phyloP scores from a whole-genome alignment of 2,797 vertebrate species.

The Pseudochromis fuscus region DNA sequence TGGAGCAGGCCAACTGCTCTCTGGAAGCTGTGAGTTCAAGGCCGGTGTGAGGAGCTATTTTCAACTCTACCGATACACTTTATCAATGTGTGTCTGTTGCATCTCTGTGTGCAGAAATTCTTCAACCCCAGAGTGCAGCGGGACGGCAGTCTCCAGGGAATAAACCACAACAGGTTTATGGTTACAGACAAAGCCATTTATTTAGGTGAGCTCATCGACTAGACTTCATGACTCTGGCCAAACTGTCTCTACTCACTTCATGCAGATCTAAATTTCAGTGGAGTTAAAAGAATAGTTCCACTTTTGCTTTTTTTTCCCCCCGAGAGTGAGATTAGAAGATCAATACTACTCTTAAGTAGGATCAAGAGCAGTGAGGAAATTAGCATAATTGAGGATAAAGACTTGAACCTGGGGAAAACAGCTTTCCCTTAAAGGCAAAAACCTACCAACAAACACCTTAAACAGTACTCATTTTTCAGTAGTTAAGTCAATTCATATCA shows the following conservation, averaged over 20 bases:
- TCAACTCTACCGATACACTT: slow-evolving; percentile 13
- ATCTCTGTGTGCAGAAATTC: slow-evolving; percentile 87
- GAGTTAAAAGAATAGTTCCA: not conserved
- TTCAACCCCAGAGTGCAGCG: slow-evolving; percentile 89
- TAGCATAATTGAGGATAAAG: not conserved
- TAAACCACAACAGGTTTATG: slow-evolving; percentile 96
- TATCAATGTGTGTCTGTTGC: slow-evolving; percentile 39
- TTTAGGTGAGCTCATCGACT: slow-evolving; percentile 87
- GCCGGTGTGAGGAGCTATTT: slow-evolving; percentile 17
- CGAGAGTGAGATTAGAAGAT: not conserved
- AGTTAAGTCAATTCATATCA: not conserved
- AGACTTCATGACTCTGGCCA: slow-evolving; percentile 9
- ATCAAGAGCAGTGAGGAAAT: not conserved
- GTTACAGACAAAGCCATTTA: slow-evolving; percentile 94
- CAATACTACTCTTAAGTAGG: not conserved
- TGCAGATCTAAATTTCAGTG: slow-evolving; percentile 18
- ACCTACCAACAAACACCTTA: not conserved
- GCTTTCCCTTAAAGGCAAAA: not conserved
- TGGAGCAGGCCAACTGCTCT: slow-evolving; percentile 92
- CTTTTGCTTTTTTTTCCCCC: not conserved
- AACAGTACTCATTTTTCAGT: not conserved
- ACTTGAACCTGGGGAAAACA: not conserved
- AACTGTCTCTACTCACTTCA: not conserved
- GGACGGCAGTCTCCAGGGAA: slow-evolving; percentile 85
- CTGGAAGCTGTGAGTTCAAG: slow-evolving; percentile 92